Base-by-base conservation (phyloP, 30 jellyfish, hydroid and myxozoan genomes). In the Nemopilema nomurai region DNA sequence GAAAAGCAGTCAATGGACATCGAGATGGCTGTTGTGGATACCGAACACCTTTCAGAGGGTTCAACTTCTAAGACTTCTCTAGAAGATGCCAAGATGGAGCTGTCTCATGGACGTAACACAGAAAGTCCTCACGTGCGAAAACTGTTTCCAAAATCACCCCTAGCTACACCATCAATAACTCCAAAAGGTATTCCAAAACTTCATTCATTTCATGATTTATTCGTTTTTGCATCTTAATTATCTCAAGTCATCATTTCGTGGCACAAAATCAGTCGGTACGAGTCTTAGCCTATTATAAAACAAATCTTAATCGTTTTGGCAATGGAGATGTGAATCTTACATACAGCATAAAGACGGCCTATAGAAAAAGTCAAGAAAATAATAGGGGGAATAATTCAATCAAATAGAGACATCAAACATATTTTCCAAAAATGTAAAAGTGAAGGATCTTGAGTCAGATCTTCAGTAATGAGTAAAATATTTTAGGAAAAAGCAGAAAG, bases 91-190 rank as follows among this genome's bases (percentile, higher is more conserved):
- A 41, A n/a, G n/a, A n/a, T 41, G 57, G 57, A 41, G 6, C 57
- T 3, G 57, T 6, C 57, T 41, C 57, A 41, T 41, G 13, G 9
- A 13, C 57, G 13, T 6, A 41, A 13, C 6, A 41, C 57, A 41
- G 57, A 41, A 41, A 41, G 57, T 41, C 57, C 57, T 3, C 57
- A 41, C 13, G 57, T 41, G 13, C 57, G 57, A 41, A 41, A 41
- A 13, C 13, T 23, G 0, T 67, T 33, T 17, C 76, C 76, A n/a
- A 67, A 23, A 9, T 29, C n/a, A 18, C 78, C 30, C 25, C 33
- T 28, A 1, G 69, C 77, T 25, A 77, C 87, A 27, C 87, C 87
- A 52, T 23, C 78, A 28, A 21, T 67, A 33, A 77, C 22, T 27
- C 87, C 87, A 57, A 30, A 62, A 27, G 87, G 87, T 77, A 77